phyloP scores from a whole-genome alignment of 2,888 invertebrate species.

The Synanthedon andrenaeformis region DNA sequence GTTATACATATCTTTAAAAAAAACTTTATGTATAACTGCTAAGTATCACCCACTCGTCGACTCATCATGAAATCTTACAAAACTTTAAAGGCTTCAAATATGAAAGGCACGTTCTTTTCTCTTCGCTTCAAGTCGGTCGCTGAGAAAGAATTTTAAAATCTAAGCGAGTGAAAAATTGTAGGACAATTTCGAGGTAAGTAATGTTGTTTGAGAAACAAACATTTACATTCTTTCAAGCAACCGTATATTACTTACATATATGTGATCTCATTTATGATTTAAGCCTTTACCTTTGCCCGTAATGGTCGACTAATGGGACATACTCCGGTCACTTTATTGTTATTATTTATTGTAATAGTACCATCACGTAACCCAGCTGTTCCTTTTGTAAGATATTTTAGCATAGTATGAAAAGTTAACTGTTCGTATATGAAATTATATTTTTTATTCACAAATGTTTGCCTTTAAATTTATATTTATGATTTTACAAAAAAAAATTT shows the following conservation, averaged over 20 bases:
- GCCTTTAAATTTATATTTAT: not conserved
- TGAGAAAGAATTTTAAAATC: too few species aligned
- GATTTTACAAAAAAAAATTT: not conserved
- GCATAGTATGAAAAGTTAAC: not conserved
- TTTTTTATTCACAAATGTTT: not conserved
- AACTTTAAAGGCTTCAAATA: too few species aligned
- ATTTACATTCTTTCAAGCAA: not conserved
- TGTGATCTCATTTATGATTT: too few species aligned
- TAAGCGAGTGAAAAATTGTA: too few species aligned
- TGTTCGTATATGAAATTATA: not conserved
- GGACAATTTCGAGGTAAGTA: not conserved
- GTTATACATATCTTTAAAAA: too few species aligned
- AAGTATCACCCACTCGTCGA: too few species aligned
- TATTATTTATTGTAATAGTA: constrained; percentile 62
- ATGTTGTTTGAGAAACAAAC: not conserved
- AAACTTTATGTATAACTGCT: too few species aligned
- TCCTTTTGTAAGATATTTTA: not conserved
- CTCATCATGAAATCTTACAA: too few species aligned
- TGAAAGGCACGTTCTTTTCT: too few species aligned
- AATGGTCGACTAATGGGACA: constrained; percentile 17
- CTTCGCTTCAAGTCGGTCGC: too few species aligned
- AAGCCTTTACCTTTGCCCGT: not conserved
- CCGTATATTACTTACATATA: too few species aligned
- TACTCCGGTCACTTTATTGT: constrained; percentile 60
- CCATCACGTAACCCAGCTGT: constrained; percentile 28